Conservation (phyloP, 2,888 invertebrate genomes). For the Enoplolaimus lenunculus region DNA sequence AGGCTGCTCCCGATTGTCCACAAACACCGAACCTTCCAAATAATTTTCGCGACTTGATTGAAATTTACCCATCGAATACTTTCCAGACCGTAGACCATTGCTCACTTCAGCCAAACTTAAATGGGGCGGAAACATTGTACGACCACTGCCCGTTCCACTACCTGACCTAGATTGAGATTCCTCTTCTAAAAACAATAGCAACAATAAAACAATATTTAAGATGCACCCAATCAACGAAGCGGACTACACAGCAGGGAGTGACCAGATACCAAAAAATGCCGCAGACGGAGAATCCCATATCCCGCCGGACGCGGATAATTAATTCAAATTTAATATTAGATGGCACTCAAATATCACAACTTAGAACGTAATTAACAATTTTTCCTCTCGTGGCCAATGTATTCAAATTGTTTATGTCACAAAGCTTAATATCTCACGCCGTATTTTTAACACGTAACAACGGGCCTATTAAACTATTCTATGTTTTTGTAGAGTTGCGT, state of each 20-base stretch:
- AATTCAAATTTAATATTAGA: neutral
- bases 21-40: slow-evolving; percentile 69
- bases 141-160: slow-evolving; percentile 5
- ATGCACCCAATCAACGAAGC: no score
- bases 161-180: neutral
- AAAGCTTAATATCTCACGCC: no score
- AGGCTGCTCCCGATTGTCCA: slow-evolving; percentile 62
- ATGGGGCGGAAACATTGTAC: slow-evolving; percentile 59
- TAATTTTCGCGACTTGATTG: slow-evolving; percentile 80
- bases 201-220: slow-evolving; percentile 63
- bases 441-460: no score
- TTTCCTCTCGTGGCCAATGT: no score
- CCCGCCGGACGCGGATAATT: neutral
- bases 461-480: no score
- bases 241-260: no score
- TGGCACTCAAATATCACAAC: no score
- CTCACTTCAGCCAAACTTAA: slow-evolving; percentile 62
- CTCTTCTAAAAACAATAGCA: neutral
- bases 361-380: no score
- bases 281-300: no score
- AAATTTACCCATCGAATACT: slow-evolving; percentile 41
- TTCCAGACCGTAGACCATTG: slow-evolving; percentile 61
- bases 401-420: no score
- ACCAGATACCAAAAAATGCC: no score
- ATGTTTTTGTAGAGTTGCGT: no score